Conservation (phyloP, 1,140 invertebrate genomes). For the Antheraea pernyi region DNA sequence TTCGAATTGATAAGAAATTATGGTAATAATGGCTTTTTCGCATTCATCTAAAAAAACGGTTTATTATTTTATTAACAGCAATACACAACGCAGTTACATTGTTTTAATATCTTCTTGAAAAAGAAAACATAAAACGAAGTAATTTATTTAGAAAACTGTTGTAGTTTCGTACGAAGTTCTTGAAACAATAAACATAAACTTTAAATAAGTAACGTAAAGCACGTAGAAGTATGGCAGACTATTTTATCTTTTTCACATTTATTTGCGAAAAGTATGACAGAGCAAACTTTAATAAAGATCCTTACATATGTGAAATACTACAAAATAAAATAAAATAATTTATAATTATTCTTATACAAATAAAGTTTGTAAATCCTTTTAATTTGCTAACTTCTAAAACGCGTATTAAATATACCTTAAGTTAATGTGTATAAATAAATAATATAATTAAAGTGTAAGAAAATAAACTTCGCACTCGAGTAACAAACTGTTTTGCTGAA, state of each 20-base stretch:
- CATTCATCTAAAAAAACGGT: too few species aligned
- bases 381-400: too few species aligned
- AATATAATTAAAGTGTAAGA: too few species aligned
- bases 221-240: background rate
- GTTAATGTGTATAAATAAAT: too few species aligned
- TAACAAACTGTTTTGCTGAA: too few species aligned
- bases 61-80: too few species aligned
- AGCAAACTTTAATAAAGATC: background rate
- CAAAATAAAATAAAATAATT: background rate
- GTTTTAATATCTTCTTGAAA: background rate
- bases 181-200: background rate
- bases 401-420: too few species aligned
- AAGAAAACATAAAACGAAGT: background rate
- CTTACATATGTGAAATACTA: background rate
- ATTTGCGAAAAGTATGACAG: background rate
- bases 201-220: background rate
- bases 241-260: background rate
- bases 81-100: too few species aligned
- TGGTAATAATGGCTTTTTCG: too few species aligned
- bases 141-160: background rate
- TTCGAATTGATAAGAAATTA: too few species aligned
- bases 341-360: background rate
- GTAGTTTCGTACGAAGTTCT: background rate
- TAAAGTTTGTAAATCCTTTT: too few species aligned
- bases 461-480: too few species aligned